These are phyloP conservation scores for Hylia prasina DNA, from an alignment of 2,113 vertebrate genomes.

Conservation along the genomic window DNA sequence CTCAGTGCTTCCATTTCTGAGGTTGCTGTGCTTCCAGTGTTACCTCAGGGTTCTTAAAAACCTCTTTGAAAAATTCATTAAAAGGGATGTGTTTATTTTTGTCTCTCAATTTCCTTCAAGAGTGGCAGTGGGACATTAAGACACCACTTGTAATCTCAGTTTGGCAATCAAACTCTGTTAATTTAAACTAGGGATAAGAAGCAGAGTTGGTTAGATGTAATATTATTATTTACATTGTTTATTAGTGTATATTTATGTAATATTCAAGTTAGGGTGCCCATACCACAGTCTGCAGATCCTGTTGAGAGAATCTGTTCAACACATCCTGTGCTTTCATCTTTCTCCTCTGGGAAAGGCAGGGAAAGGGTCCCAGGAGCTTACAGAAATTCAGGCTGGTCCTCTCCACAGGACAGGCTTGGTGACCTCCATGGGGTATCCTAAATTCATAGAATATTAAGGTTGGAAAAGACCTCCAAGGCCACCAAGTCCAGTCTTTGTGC, in stretches of 20 bases:
- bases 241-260: background rate
- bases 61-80: background rate
- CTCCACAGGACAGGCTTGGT: background rate
- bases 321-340: background rate
- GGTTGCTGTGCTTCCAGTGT: background rate
- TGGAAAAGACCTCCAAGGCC: background rate
- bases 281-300: background rate
- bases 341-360: background rate
- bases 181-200: background rate
- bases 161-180: background rate
- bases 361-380: background rate
- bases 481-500: background rate
- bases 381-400: background rate
- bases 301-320: background rate
- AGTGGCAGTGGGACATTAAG: background rate
- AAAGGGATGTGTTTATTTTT: background rate
- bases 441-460: background rate
- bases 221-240: background rate
- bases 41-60: background rate
- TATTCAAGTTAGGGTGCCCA: background rate
- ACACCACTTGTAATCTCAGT: background rate
- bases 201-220: background rate
- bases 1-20: background rate
- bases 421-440: fast-evolving
- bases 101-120: background rate